Evolutionary conservation across 2,797 vertebrate genomes (phyloP), one percentile per base, ranked within the genome.

Genomic region (Apogon talboti): DNA sequence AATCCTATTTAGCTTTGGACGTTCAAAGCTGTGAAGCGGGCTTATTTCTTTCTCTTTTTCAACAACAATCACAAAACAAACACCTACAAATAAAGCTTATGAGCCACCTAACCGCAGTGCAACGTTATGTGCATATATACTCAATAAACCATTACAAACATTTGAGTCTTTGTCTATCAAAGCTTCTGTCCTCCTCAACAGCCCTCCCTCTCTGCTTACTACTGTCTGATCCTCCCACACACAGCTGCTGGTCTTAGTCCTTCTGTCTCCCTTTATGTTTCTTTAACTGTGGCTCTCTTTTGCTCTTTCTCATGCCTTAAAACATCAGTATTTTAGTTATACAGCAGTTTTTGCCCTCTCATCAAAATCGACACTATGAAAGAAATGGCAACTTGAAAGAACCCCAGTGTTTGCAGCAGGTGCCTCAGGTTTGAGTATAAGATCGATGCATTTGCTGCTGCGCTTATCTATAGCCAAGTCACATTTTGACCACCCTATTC

Each of bases 161-260:
- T 73, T 40, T 73, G 18, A n/a, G 45, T 41, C 13, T 70, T 85
- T 77, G 76, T 87, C 73, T 59, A 68, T 74, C 73, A 76, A 82
- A 78, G 67, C 72, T 49, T 61, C 13, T 13, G 65, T 68, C 51
- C 35, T 63, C 42, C 59, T 60, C 44, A 57, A 69, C 54, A 60
- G 49, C 40, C 46, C 52, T 67, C 58, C 41, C 21, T 68, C 68
- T 55, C 53, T 18, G 18, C 64, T 66, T 67, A 46, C 75, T 67
- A 45, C 80, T 72, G 64, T 73, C 76, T 72, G 64, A 79, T 87
- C 83, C 80, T 89, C 90, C 86, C 78, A 89, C 90, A 89, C 88
- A 89, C 84, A 91, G 82, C 82, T 88, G 86, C 78, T 73, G 66
- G 69, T 84, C 64, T 76, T 69, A 43, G 7, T 81, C 64, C 77